phyloP scores from a whole-genome alignment of 2,797 vertebrate species.

The Hypotaenidia philippensis region DNA sequence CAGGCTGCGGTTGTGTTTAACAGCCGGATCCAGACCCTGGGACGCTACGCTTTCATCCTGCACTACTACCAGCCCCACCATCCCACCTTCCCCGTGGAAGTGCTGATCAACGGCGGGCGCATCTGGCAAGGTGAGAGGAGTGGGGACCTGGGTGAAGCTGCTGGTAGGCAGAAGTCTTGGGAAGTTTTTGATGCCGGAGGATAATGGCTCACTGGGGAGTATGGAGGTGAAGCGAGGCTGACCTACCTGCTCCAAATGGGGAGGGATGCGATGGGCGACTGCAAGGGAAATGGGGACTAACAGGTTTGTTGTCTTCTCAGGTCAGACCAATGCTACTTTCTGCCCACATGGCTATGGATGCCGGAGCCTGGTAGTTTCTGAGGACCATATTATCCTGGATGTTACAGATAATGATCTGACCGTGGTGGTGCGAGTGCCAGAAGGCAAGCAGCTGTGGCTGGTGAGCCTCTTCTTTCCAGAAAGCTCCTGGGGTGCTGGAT shows the following conservation, averaged over 20 bases:
- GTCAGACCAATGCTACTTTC: slow-evolving; percentile 89
- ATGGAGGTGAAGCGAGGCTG: not conserved
- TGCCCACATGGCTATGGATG: slow-evolving; percentile 95
- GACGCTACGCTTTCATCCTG: slow-evolving; percentile 92
- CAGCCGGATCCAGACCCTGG: slow-evolving; percentile 84
- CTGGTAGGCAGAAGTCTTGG: not conserved
- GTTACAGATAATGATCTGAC: slow-evolving; percentile 90
- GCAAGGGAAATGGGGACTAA: not conserved
- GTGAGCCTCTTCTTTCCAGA: slow-evolving; percentile 74
- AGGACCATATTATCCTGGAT: slow-evolving; percentile 90
- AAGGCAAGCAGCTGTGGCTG: slow-evolving; percentile 91
- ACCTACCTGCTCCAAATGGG: not conserved
- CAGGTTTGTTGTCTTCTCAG: slow-evolving; percentile 67
- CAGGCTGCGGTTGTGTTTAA: slow-evolving; percentile 90
- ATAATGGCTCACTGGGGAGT: not conserved
- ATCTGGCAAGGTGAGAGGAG: slow-evolving; percentile 91
- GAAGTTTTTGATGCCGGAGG: not conserved
- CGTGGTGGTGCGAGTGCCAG: slow-evolving; percentile 89
- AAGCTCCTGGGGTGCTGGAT: not conserved
- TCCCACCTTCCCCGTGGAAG: slow-evolving; percentile 87
- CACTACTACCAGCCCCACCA: slow-evolving; percentile 93
- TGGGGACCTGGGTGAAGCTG: accelerated
- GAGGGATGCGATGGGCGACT: not conserved
- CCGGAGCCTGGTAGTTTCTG: slow-evolving; percentile 88
- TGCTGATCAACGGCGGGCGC: slow-evolving; percentile 88